Conservation (phyloP, 2,113 vertebrate genomes). For the Tachuris rubrigastra region DNA sequence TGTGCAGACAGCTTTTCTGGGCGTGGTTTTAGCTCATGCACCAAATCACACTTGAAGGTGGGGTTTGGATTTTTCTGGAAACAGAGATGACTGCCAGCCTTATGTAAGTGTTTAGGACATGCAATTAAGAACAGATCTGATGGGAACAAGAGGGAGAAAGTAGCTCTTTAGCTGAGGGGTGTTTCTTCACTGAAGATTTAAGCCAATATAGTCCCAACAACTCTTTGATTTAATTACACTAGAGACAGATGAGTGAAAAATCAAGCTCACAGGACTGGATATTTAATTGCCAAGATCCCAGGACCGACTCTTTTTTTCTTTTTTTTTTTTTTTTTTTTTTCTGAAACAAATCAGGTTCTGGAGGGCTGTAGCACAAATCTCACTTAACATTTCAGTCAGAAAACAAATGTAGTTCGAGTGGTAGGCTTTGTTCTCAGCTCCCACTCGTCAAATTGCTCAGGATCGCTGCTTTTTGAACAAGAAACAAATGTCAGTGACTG, state of each 20-base stretch:
- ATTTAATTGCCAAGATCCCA: not conserved
- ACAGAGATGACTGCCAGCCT: not conserved
- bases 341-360: not conserved
- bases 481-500: not conserved
- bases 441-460: not conserved
- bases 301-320: not conserved
- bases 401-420: not conserved
- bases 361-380: not conserved
- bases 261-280: not conserved
- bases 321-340: not conserved
- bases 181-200: not conserved
- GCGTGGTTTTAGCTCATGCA: not conserved
- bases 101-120: not conserved
- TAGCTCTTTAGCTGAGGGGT: not conserved
- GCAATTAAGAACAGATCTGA: not conserved
- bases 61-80: not conserved
- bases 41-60: not conserved
- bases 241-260: not conserved
- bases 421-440: not conserved
- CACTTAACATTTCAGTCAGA: not conserved
- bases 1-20: not conserved
- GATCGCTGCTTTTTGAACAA: not conserved
- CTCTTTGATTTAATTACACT: not conserved
- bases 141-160: not conserved
- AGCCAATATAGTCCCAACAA: not conserved